phyloP scores from a whole-genome alignment of 2,888 invertebrate species.

The Euspilapteryx auroguttella region DNA sequence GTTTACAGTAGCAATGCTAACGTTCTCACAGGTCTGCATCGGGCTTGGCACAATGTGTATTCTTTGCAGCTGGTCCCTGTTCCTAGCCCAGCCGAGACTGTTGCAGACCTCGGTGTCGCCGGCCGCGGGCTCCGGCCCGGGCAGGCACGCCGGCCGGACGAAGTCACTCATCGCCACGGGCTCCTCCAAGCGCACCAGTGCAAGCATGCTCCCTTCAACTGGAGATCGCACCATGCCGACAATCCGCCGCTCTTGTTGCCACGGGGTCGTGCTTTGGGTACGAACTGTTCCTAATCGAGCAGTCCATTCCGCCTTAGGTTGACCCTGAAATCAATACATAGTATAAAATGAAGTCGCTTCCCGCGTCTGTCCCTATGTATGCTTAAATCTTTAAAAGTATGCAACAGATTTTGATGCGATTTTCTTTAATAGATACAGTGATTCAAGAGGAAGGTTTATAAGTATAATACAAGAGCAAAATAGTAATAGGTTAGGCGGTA shows the following conservation, averaged over 20 bases:
- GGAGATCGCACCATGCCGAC: slow-evolving; percentile 88
- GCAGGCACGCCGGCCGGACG: slow-evolving; percentile 80
- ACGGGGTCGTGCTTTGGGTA: slow-evolving; percentile 78
- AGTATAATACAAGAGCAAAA: no score
- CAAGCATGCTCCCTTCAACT: slow-evolving; percentile 85
- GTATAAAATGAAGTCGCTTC: no score
- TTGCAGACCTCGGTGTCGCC: slow-evolving; percentile 63
- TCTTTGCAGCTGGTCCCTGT: slow-evolving; percentile 79
- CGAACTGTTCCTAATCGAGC: slow-evolving; percentile 78
- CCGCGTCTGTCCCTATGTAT: no score
- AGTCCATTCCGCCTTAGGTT: slow-evolving; percentile 86
- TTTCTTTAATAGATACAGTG: no score
- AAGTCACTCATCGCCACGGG: slow-evolving; percentile 78
- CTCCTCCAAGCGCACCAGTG: slow-evolving; percentile 77
- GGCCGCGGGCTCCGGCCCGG: slow-evolving; percentile 49
- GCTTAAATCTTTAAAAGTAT: no score
- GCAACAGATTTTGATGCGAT: no score
- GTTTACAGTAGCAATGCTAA: slow-evolving; percentile 81
- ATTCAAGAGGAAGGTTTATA: no score
- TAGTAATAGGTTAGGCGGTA: no score
- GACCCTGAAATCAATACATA: slow-evolving; percentile 52
- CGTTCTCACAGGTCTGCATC: slow-evolving; percentile 83
- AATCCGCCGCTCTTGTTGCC: slow-evolving; percentile 83
- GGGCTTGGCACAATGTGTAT: slow-evolving; percentile 75
- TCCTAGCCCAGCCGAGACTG: slow-evolving; percentile 84